These are phyloP conservation scores for Drosophila miranda DNA, from an alignment of 1,140 invertebrate species.

Conservation along the genomic window DNA sequence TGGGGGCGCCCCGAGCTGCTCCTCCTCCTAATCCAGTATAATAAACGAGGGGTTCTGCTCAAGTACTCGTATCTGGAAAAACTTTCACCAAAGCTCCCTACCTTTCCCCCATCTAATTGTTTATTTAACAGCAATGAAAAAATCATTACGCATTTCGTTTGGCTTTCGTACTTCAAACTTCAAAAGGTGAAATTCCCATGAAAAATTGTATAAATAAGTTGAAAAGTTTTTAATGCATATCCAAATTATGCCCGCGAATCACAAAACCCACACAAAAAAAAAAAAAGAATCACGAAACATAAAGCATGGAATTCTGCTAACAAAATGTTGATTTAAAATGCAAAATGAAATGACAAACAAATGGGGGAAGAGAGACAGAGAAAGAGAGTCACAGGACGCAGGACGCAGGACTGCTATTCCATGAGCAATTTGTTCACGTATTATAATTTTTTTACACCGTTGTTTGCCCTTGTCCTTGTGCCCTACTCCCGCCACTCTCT, in stretches of 20 bases:
- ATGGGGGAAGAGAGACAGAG: not conserved
- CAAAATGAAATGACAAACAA: conserved; percentile 58
- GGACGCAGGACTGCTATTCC: not conserved
- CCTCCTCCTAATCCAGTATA: conserved; percentile 4
- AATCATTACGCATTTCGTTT: conserved; percentile 73
- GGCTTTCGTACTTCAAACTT: conserved; percentile 36
- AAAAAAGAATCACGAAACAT: conserved; percentile 21
- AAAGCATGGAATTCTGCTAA: conserved; percentile 9
- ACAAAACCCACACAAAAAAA: conserved; percentile 8
- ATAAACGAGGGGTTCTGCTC: conserved; percentile 24
- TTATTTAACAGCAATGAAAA: conserved; percentile 77
- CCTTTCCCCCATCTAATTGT: conserved; percentile 46
- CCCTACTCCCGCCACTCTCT: conserved; percentile 2
- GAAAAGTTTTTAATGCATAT: conserved; percentile 64
- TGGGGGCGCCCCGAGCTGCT: not conserved
- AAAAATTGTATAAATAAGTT: conserved; percentile 58
- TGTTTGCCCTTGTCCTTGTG: conserved; percentile 39
- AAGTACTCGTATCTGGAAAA: conserved; percentile 25
- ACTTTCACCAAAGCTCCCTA: conserved; percentile 37
- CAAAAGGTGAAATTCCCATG: conserved; percentile 69
- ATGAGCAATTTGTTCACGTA: conserved; percentile 50
- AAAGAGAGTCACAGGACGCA: not conserved
- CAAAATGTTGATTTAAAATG: conserved; percentile 61
- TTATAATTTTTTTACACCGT: conserved; percentile 40
- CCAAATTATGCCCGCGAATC: conserved; percentile 25